Evolutionary conservation across 1,140 invertebrate genomes (phyloP), one percentile per base, ranked within the genome.

Genomic region (Drosophila elegans): DNA sequence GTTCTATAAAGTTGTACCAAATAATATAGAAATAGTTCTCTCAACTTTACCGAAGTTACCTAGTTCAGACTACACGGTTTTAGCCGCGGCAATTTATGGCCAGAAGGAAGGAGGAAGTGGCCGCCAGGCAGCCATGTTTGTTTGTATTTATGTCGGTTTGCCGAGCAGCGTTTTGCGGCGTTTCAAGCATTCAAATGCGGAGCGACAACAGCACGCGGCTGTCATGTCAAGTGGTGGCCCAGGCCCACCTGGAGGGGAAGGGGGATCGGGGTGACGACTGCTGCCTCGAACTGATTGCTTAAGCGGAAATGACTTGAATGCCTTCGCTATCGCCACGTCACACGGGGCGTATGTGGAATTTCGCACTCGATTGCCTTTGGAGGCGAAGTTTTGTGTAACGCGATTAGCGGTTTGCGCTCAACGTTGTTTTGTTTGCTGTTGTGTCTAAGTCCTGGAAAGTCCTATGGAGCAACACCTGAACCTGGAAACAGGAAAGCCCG

Each of bases 231-330:
- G 62, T 52, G 61, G 66, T 63, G 78, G 44, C 39, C 49, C 60
- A 66, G 78, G 44, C 39, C 49, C 60, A 66, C 54, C 60, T 67
- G 60, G 45, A 34, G 44, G 34, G 62, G 36, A 32, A 38, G 34
- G 62, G 62, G 53, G 49, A 10, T 5, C 10, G 46, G 27, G 72
- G 61, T 77, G 74, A 48, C 39, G 74, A 69, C 53, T 49, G 72
- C 61, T 76, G 78, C 63, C 71, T 80, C 52, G 80, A 69, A 66
- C 79, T 73, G 75, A 80, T 86, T 89, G 76, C 80, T 84, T 90
- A 88, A 89, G 80, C 84, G 84, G 84, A 89, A 89, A 89, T 89
- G 85, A 89, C 84, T 89, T 89, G 84, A 89, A 89, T 84, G 80
- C 80, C 64, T 80, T 80, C 54, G 54, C 60, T 57, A 34, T 71